Base-by-base conservation (phyloP, 2,888 invertebrate species). In the Drosophila formosana region DNA sequence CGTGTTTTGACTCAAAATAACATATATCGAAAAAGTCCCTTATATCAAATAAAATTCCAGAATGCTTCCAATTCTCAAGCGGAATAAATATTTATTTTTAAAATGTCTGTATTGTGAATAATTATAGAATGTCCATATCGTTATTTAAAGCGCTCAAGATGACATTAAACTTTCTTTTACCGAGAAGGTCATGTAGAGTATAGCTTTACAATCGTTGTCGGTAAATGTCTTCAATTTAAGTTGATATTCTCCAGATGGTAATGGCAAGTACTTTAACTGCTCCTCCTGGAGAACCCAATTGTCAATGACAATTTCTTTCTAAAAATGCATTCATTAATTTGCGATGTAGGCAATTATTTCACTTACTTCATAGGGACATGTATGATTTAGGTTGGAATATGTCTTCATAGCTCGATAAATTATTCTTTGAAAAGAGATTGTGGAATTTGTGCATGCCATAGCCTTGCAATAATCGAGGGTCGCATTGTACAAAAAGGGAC, bases 171-270 rank as follows among this genome's bases (percentile, higher is more conserved):
- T 37, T 11, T 57, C 56, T 5, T 7, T 47, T 2, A 37, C 26
- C 4, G 5, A n/a, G 5, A 55, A n/a, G 5, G 3, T 25, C 3
- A 25, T 43, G 7, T 32, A 25, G 7, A 60, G 0, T 9, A 3
- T 50, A 5, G 49, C n/a, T 43, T 32, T 60, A 41, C 49, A 43
- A 13, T 43, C n/a, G 0, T 23, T 30, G n/a, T 60, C 32, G 30
- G 49, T 58, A 13, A 8, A 49, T 4, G 41, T 30, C 28, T 18
- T 25, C 3, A 50, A 5, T n/a, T 60, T 49, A 0, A 43, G 0
- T 34, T 50, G 49, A 30, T 58, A 58, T 11, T 58, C 58, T 7
- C 49, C 58, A 0, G 49, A 9, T 0, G 58, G 58, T 9, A 58
- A 3, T 3, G 58, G 58, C 9, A 50, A 41, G 4, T 30, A 58